phyloP scores from a whole-genome alignment of 2,113 vertebrate species.

The Eira barbara region DNA sequence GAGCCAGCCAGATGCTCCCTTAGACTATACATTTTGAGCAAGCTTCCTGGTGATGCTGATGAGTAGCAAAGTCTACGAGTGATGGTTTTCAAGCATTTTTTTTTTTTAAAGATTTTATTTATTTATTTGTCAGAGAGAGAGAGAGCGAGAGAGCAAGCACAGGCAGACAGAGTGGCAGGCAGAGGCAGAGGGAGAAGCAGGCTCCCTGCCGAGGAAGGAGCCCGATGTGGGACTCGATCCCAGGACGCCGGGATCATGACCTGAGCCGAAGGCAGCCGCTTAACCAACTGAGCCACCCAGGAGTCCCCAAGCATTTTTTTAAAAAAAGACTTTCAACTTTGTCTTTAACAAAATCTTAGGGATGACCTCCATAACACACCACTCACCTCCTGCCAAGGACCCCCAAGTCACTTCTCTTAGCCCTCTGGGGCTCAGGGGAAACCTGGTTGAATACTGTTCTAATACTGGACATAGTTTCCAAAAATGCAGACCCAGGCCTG shows the following conservation, averaged over 20 bases:
- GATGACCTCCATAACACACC: not conserved
- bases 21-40: not conserved
- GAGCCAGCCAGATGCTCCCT: not conserved
- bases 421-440: not conserved
- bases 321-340: not conserved
- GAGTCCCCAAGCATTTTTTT: too few species aligned
- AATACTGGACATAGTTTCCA: not conserved
- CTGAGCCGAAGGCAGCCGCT: too few species aligned
- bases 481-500: not conserved
- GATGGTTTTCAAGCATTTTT: not conserved
- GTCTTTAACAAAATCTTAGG: slow-evolving; percentile 18
- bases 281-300: too few species aligned
- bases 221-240: too few species aligned
- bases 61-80: not conserved
- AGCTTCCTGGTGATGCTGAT: not conserved
- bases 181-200: too few species aligned
- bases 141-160: too few species aligned
- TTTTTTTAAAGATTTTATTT: too few species aligned
- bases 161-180: too few species aligned
- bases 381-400: not conserved
- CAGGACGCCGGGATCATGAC: too few species aligned
- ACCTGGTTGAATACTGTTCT: not conserved
- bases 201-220: too few species aligned
- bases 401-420: not conserved
- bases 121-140: too few species aligned